Percentiles rank a stretch among this genome's conserved stretches.
These are phyloP conservation scores for Babylonia areolata DNA, from an alignment of 1,140 invertebrate species.

Conservation along the genomic window DNA sequence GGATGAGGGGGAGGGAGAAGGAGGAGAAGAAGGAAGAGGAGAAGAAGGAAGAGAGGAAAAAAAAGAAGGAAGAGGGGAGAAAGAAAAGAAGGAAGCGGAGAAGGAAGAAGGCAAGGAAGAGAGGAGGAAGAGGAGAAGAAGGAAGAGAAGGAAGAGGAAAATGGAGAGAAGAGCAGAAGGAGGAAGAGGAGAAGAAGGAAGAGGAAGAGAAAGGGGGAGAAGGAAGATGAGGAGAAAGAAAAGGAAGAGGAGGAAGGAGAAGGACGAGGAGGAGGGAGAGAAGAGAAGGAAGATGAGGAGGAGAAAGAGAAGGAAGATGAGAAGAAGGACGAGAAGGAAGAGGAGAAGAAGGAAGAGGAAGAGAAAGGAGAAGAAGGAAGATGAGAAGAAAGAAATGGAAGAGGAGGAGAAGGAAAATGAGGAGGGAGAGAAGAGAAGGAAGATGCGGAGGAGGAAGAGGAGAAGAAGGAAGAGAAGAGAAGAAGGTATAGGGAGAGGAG, in stretches of 20 bases:
- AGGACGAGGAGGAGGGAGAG: not conserved
- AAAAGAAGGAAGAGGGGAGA: no score
- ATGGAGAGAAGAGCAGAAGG: no score
- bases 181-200: no score
- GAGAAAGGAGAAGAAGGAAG: not conserved
- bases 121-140: no score
- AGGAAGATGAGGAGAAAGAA: no score
- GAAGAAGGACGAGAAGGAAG: not conserved
- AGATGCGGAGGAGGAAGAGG: not conserved
- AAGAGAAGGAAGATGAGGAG: not conserved
- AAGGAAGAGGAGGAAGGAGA: not conserved
- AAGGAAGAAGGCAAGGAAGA: no score
- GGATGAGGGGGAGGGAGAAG: no score
- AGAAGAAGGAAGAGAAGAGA: not conserved
- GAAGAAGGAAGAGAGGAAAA: no score
- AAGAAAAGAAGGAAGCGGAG: no score
- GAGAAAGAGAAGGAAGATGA: not conserved
- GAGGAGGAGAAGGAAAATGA: not conserved
- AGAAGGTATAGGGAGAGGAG: not conserved
- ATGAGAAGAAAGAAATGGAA: not conserved
- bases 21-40: no score
- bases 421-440: not conserved
- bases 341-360: not conserved
- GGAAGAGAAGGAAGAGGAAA: no score
- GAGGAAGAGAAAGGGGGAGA: no score